phyloP scores from a whole-genome alignment of 1,140 invertebrate genomes.

The Olivierus martensii region DNA sequence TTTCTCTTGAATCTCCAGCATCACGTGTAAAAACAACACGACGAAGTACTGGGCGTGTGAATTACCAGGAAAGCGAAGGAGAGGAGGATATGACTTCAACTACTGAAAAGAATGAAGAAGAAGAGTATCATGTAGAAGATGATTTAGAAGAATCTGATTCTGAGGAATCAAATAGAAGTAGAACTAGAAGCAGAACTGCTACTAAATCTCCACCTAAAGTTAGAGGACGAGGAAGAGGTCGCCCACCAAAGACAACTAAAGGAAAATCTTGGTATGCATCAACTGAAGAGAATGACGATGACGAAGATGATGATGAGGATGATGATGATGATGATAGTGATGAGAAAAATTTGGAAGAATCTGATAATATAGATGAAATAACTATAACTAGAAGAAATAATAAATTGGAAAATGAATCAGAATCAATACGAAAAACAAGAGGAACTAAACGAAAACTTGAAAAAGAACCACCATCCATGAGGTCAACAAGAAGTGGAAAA shows the following conservation, averaged over 20 bases:
- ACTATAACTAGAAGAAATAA: too few species aligned
- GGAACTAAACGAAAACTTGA: too few species aligned
- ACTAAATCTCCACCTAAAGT: too few species aligned
- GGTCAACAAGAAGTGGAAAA: too few species aligned
- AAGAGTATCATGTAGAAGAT: conserved; percentile 10
- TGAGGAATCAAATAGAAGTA: background rate
- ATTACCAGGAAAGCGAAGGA: conserved; percentile 16
- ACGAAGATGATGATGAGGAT: background rate
- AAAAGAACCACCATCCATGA: too few species aligned
- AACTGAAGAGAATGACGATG: background rate
- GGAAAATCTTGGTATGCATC: background rate
- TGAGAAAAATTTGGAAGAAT: too few species aligned
- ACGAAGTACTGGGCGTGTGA: conserved; percentile 8
- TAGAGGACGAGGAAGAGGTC: too few species aligned
- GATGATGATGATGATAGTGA: background rate
- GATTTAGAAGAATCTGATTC: conserved; percentile 16
- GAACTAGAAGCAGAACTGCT: too few species aligned
- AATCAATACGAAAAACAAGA: too few species aligned
- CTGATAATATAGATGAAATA: too few species aligned
- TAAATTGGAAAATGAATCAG: too few species aligned
- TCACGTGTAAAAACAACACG: conserved; percentile 10
- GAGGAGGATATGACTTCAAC: conserved; percentile 6
- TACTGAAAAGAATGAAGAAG: conserved; percentile 12
- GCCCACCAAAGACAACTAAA: too few species aligned
- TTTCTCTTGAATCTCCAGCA: conserved; percentile 8